These are phyloP conservation scores for Cynopterus sphinx DNA, from an alignment of 2,797 vertebrate genomes.

Conservation along the genomic window DNA sequence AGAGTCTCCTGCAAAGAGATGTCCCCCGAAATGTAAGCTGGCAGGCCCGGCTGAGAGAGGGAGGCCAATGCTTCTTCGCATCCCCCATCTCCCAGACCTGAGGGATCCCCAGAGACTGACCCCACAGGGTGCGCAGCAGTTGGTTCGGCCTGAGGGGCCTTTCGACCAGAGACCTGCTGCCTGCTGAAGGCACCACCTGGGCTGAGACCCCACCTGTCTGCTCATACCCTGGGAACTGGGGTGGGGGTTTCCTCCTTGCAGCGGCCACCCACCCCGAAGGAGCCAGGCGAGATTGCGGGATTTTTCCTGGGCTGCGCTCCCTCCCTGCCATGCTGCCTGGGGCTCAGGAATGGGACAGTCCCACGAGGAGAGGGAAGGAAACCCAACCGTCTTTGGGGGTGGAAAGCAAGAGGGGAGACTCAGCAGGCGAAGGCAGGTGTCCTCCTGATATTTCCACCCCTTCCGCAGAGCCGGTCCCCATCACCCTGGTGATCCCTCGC, in stretches of 20 bases:
- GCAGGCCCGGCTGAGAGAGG: not conserved
- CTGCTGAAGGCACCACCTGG: not conserved
- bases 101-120: not conserved
- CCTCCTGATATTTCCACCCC: fast-evolving
- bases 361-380: not conserved
- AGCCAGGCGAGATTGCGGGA: not conserved
- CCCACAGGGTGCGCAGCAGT: fast-evolving
- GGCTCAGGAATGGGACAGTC: not conserved
- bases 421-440: not conserved
- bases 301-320: not conserved
- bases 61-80: not conserved
- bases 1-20: not conserved
- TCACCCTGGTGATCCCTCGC: fast-evolving
- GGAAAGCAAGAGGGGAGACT: not conserved
- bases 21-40: not conserved
- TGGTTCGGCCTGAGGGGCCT: fast-evolving
- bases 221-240: not conserved
- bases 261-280: not conserved
- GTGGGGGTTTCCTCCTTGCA: not conserved
- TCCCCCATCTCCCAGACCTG: not conserved
- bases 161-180: not conserved
- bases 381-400: not conserved
- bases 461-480: not conserved
- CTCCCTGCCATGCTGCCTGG: not conserved
- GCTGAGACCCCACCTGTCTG: not conserved